Evolutionary conservation across 2,797 vertebrate genomes (phyloP), one percentile per base, ranked within the genome.

Genomic region (Ctenosaura bakeri): DNA sequence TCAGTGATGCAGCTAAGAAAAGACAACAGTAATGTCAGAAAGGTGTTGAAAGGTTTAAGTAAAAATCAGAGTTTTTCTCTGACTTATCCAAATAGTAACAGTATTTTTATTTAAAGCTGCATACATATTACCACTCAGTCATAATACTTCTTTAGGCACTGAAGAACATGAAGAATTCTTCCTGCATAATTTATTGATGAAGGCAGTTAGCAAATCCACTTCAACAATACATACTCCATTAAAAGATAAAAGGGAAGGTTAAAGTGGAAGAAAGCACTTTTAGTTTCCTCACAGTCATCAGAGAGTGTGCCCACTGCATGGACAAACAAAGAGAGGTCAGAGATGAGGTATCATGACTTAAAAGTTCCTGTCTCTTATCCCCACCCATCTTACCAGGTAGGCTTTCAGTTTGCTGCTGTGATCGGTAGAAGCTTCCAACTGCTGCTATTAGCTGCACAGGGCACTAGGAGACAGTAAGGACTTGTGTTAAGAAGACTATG

Each of bases 1-100:
- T 79, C 59, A 85, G 35, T 71, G 64, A 73, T 85, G n/a, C 10
- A 85, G 42, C 18, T 59, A 50, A 90, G 62, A 80, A 73, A 81
- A 62, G 50, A 46, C 64, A 42, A 18, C 54, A 86, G 26, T 78
- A 50, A 86, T 74, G 22, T 24, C 26, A 71, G 29, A 84, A 80
- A 46, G 38, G 32, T 59, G 22, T 24, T 18, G 38, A 46, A 80
- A 22, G 1, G 6, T 87, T 46, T 52, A 35, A 52, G 22, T 56
- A 54, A 80, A 80, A 80, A 29, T 59, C 1, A 46, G 22, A 22
- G 35, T 56, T 8, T 71, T 83, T 89, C 26, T 84, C 29, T 66
- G 73, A 66, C 66, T 52, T n/a, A 78, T 77, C 38, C 74, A 54
- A 29, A 29, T 88, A 66, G 38, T 59, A n/a, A 32, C 54, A 87